Evolutionary conservation across 2,888 invertebrate species (phyloP), one percentile per base, ranked within the genome.

Genomic region (Digitonthophagus gazella): DNA sequence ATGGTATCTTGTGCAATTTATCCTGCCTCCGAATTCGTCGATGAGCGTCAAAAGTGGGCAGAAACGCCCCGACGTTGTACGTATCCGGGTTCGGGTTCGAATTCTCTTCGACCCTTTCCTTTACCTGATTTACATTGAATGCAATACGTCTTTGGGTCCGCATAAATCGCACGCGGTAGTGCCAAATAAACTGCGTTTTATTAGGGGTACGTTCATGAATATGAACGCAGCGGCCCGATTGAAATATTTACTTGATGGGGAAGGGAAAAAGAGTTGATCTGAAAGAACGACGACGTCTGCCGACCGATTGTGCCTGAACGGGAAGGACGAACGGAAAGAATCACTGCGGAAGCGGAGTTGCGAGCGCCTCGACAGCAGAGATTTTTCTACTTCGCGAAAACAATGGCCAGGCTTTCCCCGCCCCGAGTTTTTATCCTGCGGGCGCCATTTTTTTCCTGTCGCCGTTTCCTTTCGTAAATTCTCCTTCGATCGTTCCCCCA

Each of bases 61-160:
- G n/a, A n/a, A n/a, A n/a, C n/a, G n/a, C n/a, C n/a, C n/a, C n/a
- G n/a, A n/a, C n/a, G n/a, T n/a, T n/a, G 28, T 44, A 44, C 11
- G 8, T 44, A 5, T 44, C 28, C 28, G 28, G 6, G 3, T 2
- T 44, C 11, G 3, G 28, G 28, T 44, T 44, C 11, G 28, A 11
- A 11, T 44, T 44, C 28, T 44, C 11, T 22, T 22, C 22, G 22
- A 22, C 6, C 6, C 6, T 44, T 61, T 19, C 68, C 65, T 61
- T 78, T 69, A 67, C 67, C 76, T 78, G 77, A 80, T 81, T 81
- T 81, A 80, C 81, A 81, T 81, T 81, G 80, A 81, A 81, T 81
- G 79, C 81, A 76, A 79, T 81, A 80, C 80, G 80, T 81, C 81
- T 79, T 79, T 72, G 71, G 74, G 78, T 73, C 77, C 78, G 78